A percentile compares a stretch with the other conserved stretches of the same genome.
These are phyloP conservation scores for Sebastes schlegelii DNA, from an alignment of 2,113 vertebrate species.

Conservation along the genomic window DNA sequence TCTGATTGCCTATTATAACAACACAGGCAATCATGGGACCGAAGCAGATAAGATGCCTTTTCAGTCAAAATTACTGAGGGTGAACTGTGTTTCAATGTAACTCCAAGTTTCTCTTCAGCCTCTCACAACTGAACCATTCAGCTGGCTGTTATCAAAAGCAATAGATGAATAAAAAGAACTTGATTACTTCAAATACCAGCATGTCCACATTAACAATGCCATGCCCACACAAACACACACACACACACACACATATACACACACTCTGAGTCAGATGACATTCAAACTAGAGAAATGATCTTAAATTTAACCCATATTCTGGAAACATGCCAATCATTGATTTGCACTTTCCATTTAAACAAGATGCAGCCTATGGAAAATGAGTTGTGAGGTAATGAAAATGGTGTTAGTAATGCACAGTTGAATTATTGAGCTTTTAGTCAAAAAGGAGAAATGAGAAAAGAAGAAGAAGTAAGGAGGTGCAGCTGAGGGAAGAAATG, in stretches of 20 bases:
- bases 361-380: slow-evolving; percentile 52
- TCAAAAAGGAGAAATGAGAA: slow-evolving; percentile 15
- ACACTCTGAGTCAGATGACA: slow-evolving; percentile 5
- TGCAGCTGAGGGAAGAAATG: not conserved
- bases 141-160: slow-evolving; percentile 5
- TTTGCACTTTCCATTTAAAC: slow-evolving; percentile 40
- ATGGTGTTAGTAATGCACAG: slow-evolving; percentile 41
- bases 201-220: not conserved
- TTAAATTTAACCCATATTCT: slow-evolving; percentile 20
- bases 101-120: slow-evolving; percentile 14
- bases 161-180: slow-evolving; percentile 27
- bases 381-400: slow-evolving; percentile 36
- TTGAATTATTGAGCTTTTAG: slow-evolving; percentile 57
- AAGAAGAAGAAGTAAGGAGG: slow-evolving; percentile 3
- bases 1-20: slow-evolving; percentile 52
- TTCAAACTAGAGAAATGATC: slow-evolving; percentile 22
- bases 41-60: slow-evolving; percentile 28
- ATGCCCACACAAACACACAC: not conserved
- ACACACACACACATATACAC: not conserved
- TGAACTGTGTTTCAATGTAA: slow-evolving; percentile 33
- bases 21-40: slow-evolving; percentile 44
- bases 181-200: slow-evolving; percentile 18
- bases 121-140: slow-evolving; percentile 23
- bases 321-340: slow-evolving; percentile 46
- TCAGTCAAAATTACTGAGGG: slow-evolving; percentile 51